Conservation (phyloP, 2,888 invertebrate species). For the Cinara cedri region DNA sequence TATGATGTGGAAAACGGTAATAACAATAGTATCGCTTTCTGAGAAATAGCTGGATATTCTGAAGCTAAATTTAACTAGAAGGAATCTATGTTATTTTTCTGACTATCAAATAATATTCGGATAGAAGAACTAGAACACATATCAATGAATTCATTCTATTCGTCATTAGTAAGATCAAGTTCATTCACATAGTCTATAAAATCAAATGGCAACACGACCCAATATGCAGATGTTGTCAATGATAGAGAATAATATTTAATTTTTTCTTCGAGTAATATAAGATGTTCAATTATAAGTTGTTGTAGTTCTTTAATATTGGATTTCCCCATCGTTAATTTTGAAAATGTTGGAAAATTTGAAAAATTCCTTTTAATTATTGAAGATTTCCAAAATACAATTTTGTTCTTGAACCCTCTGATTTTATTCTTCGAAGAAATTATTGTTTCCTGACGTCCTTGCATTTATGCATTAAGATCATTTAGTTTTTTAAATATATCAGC, state of each 20-base stretch:
- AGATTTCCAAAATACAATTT: slow-evolving; percentile 33
- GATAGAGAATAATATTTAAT: slow-evolving; percentile 25
- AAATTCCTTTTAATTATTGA: slow-evolving; percentile 12
- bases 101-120: slow-evolving; percentile 3
- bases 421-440: slow-evolving; percentile 28
- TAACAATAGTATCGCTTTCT: slow-evolving; percentile 9
- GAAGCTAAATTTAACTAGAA: slow-evolving; percentile 4
- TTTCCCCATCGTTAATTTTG: slow-evolving; percentile 1
- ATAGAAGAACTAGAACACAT: not conserved
- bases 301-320: slow-evolving; percentile 19
- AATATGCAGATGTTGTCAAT: slow-evolving; percentile 2
- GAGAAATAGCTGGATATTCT: slow-evolving; percentile 5
- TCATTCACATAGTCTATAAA: slow-evolving; percentile 3
- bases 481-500: slow-evolving; percentile 58
- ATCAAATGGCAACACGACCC: slow-evolving; percentile 17
- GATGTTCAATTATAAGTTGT: slow-evolving; percentile 33
- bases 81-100: slow-evolving; percentile 2
- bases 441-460: slow-evolving; percentile 28
- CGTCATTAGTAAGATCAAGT: slow-evolving; percentile 6
- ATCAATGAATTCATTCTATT: slow-evolving; percentile 4
- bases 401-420: slow-evolving; percentile 29
- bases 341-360: slow-evolving; percentile 27
- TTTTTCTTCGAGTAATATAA: slow-evolving; percentile 22
- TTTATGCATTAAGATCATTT: slow-evolving; percentile 54
- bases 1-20: not conserved